Evolutionary conservation across 2,797 vertebrate genomes (phyloP), one percentile per base, ranked within the genome.

Genomic region (Psittacula echo): DNA sequence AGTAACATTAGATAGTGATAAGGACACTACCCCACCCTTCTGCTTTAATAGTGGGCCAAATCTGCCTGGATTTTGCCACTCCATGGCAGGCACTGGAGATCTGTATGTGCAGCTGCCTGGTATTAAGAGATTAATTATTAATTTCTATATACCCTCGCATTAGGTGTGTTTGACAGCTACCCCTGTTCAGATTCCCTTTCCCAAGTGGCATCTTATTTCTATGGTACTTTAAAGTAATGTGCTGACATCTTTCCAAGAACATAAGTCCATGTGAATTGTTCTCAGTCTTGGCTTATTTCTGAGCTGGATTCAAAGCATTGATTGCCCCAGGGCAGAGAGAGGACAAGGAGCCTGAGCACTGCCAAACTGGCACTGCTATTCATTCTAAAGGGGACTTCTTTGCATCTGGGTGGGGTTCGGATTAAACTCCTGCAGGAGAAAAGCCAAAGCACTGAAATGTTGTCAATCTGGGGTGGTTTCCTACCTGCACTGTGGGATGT

Each of bases 81-180:
- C 61, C 91, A 95, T 89, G 88, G 93, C 90, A 95, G 93, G 81
- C 90, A 62, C 45, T n/a, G 62, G 8, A 39, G 34, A 30, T 41
- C 68, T 65, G 44, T 53, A 27, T 50, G 50, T 68, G 80, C 82
- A 88, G 75, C 68, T 92, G 85, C 87, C 53, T 56, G 73, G 26
- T 19, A 53, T 65, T 81, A 64, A 84, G 45, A 83, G 78, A 90
- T 95, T 91, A 93, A 92, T 95, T 53, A 94, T 92, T 95, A 73
- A 87, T 89, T 96, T 94, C 75, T 87, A 62, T 18, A n/a, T 41
- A 23, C 21, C 20, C 78, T 72, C 51, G 39, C 2, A 0, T 64
- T 37, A 53, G 62, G 44, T 77, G 58, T 27, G 71, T 44, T 29
- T 56, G 78, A 86, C 77, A 88, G 50, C 68, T n/a, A 85, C 8